Base-by-base conservation (phyloP, 2,113 vertebrate genomes). In the Carettochelys insculpta region DNA sequence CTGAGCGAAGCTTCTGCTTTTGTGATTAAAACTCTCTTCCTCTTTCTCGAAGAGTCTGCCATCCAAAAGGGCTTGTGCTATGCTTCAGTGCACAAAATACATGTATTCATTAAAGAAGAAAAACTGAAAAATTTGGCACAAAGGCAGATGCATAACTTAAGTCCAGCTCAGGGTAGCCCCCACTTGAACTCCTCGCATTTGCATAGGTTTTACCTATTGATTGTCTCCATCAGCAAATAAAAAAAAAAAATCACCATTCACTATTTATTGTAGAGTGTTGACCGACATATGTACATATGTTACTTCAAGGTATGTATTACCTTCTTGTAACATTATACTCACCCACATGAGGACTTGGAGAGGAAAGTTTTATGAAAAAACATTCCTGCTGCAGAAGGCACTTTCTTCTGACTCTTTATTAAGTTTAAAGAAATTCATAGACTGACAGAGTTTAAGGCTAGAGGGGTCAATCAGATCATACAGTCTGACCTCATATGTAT, bases 1-100 rank as follows among this genome's bases (percentile, higher is more conserved):
- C 90, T 5, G 85, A 77, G 94, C 92, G 89, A 95, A 94, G 96
- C 95, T 95, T 94, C 95, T 96, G 94, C 96, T 94, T 97, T 97
- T 97, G 97, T 97, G 93, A 96, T 96, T 97, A 97, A 97, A 96
- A 94, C 95, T 92, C 92, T 97, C 96, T 97, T 97, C 97, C 93
- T 96, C 94, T 95, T 92, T 96, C 91, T 96, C 94, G 95, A 86
- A 94, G 87, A 95, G 95, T 85, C 92, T 90, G 92, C 93, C 92
- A 92, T 95, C 94, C 95, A 92, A 97, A 96, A 96, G 93, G 90
- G 89, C 77, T 53, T 41, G 85, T 88, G 96, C 92, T 93, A 97
- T 97, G 97, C 95, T 97, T 92, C 96, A 97, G 85, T 96, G 96
- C 95, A 96, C 96, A 96, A 96, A 97, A 97, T 97, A 96, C 96